Evolutionary conservation across 2,113 vertebrate genomes (phyloP).

Genomic region (Pelobates fuscus): DNA sequence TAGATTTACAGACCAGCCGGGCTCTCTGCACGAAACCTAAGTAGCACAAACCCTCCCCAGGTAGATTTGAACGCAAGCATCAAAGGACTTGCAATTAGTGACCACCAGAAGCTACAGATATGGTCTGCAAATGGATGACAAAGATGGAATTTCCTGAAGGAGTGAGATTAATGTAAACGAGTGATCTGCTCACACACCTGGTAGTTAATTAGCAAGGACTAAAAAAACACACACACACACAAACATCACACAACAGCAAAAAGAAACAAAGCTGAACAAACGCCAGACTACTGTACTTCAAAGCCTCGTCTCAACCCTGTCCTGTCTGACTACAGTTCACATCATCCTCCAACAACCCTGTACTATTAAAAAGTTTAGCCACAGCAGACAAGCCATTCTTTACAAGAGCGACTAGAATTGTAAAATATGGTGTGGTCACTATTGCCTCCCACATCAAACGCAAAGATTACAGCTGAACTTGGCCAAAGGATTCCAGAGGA

Average conservation of each 20-base stretch:
- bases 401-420: too few relatives aligned
- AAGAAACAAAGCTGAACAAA: neutral
- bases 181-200: slow-evolving; percentile 28
- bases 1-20: neutral
- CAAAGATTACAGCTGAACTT: too few relatives aligned
- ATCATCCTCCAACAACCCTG: neutral
- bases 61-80: slow-evolving; percentile 4
- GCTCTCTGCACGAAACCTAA: slow-evolving; percentile 28
- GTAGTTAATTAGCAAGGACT: slow-evolving; percentile 14
- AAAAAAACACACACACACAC: neutral
- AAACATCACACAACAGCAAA: neutral
- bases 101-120: slow-evolving; percentile 23
- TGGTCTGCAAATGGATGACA: slow-evolving; percentile 14
- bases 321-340: neutral
- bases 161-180: neutral
- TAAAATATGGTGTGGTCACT: too few relatives aligned
- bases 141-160: slow-evolving; percentile 13
- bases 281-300: neutral
- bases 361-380: too few relatives aligned
- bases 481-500: too few relatives aligned
- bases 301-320: neutral
- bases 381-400: too few relatives aligned
- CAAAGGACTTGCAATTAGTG: slow-evolving; percentile 30
- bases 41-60: slow-evolving; percentile 27
- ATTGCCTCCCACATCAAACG: too few relatives aligned